A percentile compares a stretch with the other conserved stretches of the same genome.
Conservation (phyloP, 1,140 invertebrate genomes). For the Acromyrmex charruanus region DNA sequence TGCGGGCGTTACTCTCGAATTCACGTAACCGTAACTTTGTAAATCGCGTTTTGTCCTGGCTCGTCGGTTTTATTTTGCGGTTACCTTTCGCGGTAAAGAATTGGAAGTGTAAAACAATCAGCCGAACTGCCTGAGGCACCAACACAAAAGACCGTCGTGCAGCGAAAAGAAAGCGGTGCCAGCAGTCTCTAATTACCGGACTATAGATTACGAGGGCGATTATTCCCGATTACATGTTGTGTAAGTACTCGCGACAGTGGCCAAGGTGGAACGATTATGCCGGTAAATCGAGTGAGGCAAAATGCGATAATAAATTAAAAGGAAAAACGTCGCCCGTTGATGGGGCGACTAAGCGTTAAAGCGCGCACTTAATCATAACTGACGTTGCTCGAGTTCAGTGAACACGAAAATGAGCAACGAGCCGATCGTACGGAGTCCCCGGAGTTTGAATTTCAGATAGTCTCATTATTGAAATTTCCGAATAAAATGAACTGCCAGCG, state of each 20-base stretch:
- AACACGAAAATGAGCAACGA: slow-evolving; percentile 66
- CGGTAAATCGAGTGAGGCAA: slow-evolving; percentile 76
- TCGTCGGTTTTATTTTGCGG: slow-evolving; percentile 17
- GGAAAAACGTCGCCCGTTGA: slow-evolving; percentile 41
- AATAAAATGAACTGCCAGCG: slow-evolving; percentile 44
- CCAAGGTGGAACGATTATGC: slow-evolving; percentile 56
- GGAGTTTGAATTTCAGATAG: slow-evolving; percentile 57
- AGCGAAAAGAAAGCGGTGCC: slow-evolving; percentile 55
- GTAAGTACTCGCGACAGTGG: slow-evolving; percentile 82
- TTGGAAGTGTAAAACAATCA: slow-evolving; percentile 65
- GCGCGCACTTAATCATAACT: slow-evolving; percentile 61
- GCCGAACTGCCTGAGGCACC: neutral
- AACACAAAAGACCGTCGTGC: neutral
- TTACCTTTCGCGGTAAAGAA: neutral
- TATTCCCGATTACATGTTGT: slow-evolving; percentile 83
- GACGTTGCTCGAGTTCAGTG: slow-evolving; percentile 60
- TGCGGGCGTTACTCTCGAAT: neutral
- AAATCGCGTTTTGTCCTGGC: slow-evolving; percentile 21
- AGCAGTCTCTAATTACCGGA: slow-evolving; percentile 66
- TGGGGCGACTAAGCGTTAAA: slow-evolving; percentile 46
- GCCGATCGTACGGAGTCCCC: slow-evolving; percentile 14
- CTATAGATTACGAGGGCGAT: slow-evolving; percentile 80
- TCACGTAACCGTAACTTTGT: neutral
- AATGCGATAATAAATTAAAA: slow-evolving; percentile 72
- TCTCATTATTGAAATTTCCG: slow-evolving; percentile 60